Base-by-base conservation (phyloP, 2,888 invertebrate species). In the Drosophila falleni region DNA sequence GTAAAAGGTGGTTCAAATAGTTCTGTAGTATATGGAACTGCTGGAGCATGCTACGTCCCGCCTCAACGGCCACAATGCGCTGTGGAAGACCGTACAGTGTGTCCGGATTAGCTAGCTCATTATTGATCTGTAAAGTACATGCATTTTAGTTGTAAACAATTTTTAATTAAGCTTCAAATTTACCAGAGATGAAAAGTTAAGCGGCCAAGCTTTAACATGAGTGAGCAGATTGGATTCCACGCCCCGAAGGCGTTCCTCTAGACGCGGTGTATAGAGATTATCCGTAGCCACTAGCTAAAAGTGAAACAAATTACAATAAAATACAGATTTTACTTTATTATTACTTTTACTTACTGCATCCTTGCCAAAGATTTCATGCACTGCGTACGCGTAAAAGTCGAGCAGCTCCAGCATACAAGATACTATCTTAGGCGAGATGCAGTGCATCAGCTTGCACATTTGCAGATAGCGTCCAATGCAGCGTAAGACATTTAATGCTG, bases 391-490 rank as follows among this genome's bases (percentile, higher is more conserved):
- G 92, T 98, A 99, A 91, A 97, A 97, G 89, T 99, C 98, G 92
- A 98, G 97, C 19, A 99, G 94, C 89, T 99, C 98, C 77, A 97
- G 96, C 95, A 98, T 97, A 67, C 97, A 95, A 90, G 95, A 94
- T n/a, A 98, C 95, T 3, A 98, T 97, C 93, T 98, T 97, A 85
- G 97, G 95, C 0, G 98, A 97, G 74, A 98, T 98, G 37, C 98
- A 97, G 61, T 97, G 96, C 42, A 99, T 93, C 66, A 98, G 94
- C 81, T 96, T 94, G 91, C 98, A 97, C 95, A 99, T 98, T 92
- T 98, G 98, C 59, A 99, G 94, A 91, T 99, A 99, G 82, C 97
- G 96, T 13, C 97, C 98, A 91, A 96, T 97, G 68, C 98, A 96
- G 78, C 98, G 94, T 23, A 98, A 93, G 0, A 99, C 96, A 63